Base-by-base conservation (phyloP, 2,888 invertebrate genomes). In the Clusia tigrina region DNA sequence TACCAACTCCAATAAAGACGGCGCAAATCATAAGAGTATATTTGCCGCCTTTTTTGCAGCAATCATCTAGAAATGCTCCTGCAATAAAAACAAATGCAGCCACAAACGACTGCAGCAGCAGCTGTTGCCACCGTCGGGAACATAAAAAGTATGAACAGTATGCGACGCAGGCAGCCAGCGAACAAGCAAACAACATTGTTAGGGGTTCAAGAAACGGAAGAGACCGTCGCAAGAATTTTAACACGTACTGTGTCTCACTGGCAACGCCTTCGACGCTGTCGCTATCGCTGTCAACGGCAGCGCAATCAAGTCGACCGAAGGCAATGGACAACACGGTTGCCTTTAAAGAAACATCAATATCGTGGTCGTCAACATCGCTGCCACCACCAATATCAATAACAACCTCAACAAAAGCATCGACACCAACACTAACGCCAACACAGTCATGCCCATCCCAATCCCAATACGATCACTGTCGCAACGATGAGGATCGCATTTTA, bases 11-110 rank as follows among this genome's bases (percentile, higher is more conserved):
- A 69, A 72, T 73, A 69, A 67, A 74, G 70, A 76, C 76, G 73
- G 77, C 78, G 73, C 77, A 78, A 79, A 78, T 76, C 74, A n/a
- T n/a, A n/a, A n/a, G n/a, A n/a, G n/a, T n/a, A n/a, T 78, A 77
- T 78, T 78, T 78, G 76, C 77, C 78, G 76, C 78, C 78, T 72
- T 75, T 74, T 67, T 74, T 77, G 76, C 73, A 69, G 3, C 65
- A 70, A 70, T 71, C 78, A 72, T 75, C 75, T 73, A 74, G 75
- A 73, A 78, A 79, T 75, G 78, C 74, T 76, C 78, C 77, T 70
- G 72, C 65, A 69, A 67, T 65, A 66, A 55, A 56, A 42, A 42
- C 42, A 51, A 59, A 52, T 57, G 57, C 51, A 42, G 51, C 53
- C 64, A 63, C n/a, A n/a, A n/a, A 54, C 53, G 25, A 52, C 48